These are phyloP conservation scores for Catharus fuscescens DNA, from an alignment of 2,113 vertebrate genomes.

Conservation along the genomic window DNA sequence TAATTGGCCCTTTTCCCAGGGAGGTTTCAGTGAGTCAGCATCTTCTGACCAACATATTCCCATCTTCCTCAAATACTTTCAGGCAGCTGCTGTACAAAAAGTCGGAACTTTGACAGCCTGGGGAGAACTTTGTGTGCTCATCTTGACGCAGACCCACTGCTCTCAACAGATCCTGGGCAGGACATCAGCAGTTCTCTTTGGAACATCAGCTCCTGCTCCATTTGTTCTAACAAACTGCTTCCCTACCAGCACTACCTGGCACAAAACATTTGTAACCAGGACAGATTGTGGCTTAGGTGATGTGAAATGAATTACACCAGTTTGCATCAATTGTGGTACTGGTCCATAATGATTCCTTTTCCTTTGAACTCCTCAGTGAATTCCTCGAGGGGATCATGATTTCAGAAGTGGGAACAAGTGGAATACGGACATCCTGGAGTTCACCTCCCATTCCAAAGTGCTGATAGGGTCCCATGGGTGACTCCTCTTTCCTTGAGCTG, in stretches of 20 bases:
- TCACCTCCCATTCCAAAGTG: background rate
- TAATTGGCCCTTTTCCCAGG: background rate
- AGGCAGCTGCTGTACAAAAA: background rate
- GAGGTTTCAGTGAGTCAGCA: constrained; percentile 23
- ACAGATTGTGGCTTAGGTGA: background rate
- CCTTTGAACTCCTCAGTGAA: background rate
- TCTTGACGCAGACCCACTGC: background rate
- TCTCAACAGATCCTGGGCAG: background rate
- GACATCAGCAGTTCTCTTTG: background rate
- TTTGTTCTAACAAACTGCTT: background rate
- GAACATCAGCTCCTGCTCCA: background rate
- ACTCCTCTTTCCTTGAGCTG: background rate
- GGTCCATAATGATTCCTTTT: rapidly evolving
- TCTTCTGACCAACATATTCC: background rate
- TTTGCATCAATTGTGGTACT: background rate
- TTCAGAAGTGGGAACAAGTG: background rate
- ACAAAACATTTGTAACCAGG: background rate
- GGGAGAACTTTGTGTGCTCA: background rate
- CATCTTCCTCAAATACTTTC: background rate
- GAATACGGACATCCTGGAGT: background rate
- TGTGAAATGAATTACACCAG: background rate
- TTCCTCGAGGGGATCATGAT: background rate
- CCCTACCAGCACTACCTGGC: background rate
- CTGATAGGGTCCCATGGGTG: rapidly evolving
- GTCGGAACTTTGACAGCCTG: background rate